Base-by-base conservation (phyloP, 2,113 vertebrate genomes). In the Gavia stellata region DNA sequence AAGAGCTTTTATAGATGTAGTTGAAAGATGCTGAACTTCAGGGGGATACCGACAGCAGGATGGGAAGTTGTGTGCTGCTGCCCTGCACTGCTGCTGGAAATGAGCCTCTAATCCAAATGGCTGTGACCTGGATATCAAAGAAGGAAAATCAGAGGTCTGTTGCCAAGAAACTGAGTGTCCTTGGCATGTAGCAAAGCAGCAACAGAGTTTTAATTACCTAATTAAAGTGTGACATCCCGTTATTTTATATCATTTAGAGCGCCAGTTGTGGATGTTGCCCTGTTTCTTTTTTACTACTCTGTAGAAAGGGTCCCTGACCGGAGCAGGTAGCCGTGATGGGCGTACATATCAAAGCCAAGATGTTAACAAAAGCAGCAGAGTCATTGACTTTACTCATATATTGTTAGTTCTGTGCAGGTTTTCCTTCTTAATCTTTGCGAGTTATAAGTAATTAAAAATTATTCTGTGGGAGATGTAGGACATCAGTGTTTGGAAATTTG, bases 131-230 rank as follows among this genome's bases (percentile, higher is more conserved):
- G 95, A 94, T 95, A 96, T 96, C 84, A 87, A 79, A 85, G 94
- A 70, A 91, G 68, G 73, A 94, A 94, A 96, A 96, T 85, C 17
- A 61, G 61, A 67, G 73, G 73, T 87, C 92, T n/a, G 70, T 95
- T 96, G 96, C 96, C 94, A 95, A 95, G 93, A 96, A 96, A 96
- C 96, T 91, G 87, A 73, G 88, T 95, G 94, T 96, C 82, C 92
- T 96, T 96, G 96, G 93, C 95, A 94, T 53, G 88, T 73, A 88
- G 53, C 66, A 92, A 94, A 88, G 93, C 85, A 88, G 85, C 84
- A 88, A 62, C 55, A 86, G 72, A 80, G 90, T 93, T 96, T 93
- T 96, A 90, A 96, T 96, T 95, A 82, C 84, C 81, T 94, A 90
- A 96, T 96, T 96, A 77, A 93, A 94, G 31, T 66, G 81, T 62